phyloP scores from a whole-genome alignment of 2,113 vertebrate species.

The Nematolebias whitei region DNA sequence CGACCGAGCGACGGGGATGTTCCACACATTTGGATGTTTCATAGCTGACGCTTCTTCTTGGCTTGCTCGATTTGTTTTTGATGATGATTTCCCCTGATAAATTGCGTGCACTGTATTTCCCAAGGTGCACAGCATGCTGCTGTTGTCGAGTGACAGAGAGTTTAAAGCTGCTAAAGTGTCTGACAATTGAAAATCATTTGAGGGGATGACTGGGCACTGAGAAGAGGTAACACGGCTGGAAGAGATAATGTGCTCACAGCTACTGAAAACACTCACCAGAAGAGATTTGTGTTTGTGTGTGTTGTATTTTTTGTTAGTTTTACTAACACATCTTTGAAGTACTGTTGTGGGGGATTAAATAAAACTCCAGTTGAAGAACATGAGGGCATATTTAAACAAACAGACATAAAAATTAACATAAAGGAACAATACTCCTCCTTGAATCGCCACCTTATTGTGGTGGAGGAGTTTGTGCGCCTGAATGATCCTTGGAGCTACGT shows the following conservation, averaged over 20 bases:
- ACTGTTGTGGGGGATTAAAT: background rate
- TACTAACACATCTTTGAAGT: background rate
- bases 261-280: constrained; percentile 7
- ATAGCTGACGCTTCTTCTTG: constrained; percentile 15
- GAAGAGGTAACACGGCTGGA: constrained; percentile 34
- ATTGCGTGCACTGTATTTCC: constrained; percentile 51
- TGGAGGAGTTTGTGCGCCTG: too few species aligned
- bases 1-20: constrained; percentile 13
- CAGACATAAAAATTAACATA: background rate
- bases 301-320: background rate
- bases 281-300: background rate
- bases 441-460: too few species aligned
- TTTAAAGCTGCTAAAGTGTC: constrained; percentile 53
- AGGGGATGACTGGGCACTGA: constrained; percentile 34
- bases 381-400: constrained; percentile 1
- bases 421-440: constrained; percentile 16
- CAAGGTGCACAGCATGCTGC: constrained; percentile 62
- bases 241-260: constrained; percentile 53
- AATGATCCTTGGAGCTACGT: too few species aligned
- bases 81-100: constrained; percentile 63
- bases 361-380: background rate
- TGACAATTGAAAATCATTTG: constrained; percentile 50
- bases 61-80: constrained; percentile 47
- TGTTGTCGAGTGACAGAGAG: constrained; percentile 43
- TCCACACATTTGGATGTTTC: constrained; percentile 29